These are phyloP conservation scores for Dynastes hyllus DNA, from an alignment of 2,888 invertebrate genomes.

Conservation along the genomic window DNA sequence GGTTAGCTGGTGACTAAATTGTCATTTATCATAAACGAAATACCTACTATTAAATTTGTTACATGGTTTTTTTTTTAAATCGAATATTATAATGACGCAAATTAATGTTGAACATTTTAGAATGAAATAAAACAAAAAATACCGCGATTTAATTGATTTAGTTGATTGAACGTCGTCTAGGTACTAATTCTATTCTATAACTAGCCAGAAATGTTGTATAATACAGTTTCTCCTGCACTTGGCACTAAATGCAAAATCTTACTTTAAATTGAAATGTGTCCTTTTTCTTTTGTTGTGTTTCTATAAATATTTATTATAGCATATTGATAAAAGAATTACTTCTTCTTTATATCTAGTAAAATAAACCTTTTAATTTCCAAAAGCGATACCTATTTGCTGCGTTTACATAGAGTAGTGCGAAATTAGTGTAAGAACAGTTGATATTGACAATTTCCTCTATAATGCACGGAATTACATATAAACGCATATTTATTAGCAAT, in stretches of 20 bases:
- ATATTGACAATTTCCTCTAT: no score
- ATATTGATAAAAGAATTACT: no score
- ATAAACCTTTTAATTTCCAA: no score
- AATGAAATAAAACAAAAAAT: background rate
- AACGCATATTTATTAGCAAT: no score
- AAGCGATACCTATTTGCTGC: no score
- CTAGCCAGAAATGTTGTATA: no score
- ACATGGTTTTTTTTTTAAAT: conserved; percentile 36
- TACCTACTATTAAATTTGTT: conserved; percentile 22
- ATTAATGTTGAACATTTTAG: conserved; percentile 30
- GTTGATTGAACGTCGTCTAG: conserved; percentile 41
- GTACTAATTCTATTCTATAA: conserved; percentile 11
- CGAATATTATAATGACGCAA: conserved; percentile 26
- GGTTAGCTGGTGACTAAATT: conserved; percentile 24
- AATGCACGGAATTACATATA: no score
- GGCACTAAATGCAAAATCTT: conserved; percentile 28
- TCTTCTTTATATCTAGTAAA: no score
- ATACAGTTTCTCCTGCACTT: conserved; percentile 38
- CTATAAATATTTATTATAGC: background rate
- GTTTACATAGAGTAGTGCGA: no score
- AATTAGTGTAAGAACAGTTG: no score
- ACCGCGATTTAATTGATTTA: conserved; percentile 26
- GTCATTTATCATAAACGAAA: conserved; percentile 25
- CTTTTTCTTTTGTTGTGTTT: conserved; percentile 27
- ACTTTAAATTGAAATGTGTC: conserved; percentile 34